Base-by-base conservation (phyloP, 2,888 invertebrate species). In the Aspidiotus rigidus region DNA sequence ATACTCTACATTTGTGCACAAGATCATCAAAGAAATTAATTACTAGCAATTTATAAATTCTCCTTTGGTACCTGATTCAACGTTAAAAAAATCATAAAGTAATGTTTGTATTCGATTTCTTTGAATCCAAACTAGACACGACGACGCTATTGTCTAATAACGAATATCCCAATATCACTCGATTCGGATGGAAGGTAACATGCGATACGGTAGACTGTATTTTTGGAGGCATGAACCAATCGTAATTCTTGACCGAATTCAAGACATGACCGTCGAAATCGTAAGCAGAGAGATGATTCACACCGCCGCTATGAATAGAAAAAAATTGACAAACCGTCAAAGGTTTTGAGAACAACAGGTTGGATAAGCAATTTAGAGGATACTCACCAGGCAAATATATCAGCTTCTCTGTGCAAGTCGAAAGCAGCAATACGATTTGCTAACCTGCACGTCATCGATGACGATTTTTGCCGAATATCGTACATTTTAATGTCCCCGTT, bases 131-230 rank as follows among this genome's bases (percentile, higher is more conserved):
- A 75, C 84, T 84, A 80, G 92, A 94, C 74, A 94, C 89, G 73
- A 88, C 88, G 74, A 94, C 86, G 73, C 87, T 85, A 74, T 86
- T 87, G 80, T 95, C 95, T 75, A 87, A 85, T 72, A 89, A 88
- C 73, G 94, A 94, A 73, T 90, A 89, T 72, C 92, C 93, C 76
- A 96, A 80, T 72, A 87, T 84, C 74, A 90, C 86, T 76, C 89
- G 86, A 77, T 90, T 85, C 53, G 93, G 90, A 79, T 97, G 96
- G 81, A 94, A 96, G 73, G 88, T 86, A 75, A 96, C 81, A 77
- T 92, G 93, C 74, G 87, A 87, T 71, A 94, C 89, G 59, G 93
- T 88, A 7, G 70, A 16, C 9, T 69, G 62, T 16, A 53, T 61
- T 61, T 69, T 62, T 17, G 71, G 71, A 11, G 59, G 62, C 72